Percentiles rank a stretch among this genome's conserved stretches.
Conservation (phyloP, 2,113 vertebrate genomes). For the Plotosus lineatus region DNA sequence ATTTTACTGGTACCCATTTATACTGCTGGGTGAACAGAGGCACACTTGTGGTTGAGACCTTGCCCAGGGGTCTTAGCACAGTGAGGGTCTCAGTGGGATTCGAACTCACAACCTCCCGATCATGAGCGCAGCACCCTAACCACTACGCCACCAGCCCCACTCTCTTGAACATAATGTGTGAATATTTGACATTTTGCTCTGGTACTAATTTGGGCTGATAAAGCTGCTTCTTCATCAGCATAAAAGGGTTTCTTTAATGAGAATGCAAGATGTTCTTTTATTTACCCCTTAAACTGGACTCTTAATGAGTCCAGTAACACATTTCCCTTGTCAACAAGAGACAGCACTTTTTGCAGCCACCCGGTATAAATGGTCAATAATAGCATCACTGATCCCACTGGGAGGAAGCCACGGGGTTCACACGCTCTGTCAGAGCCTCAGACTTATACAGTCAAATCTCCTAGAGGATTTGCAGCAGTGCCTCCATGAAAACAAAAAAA, state of each 20-base stretch:
- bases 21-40: too few species aligned
- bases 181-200: background rate
- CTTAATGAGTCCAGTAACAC: background rate
- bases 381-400: background rate
- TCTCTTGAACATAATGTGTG: background rate
- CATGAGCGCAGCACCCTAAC: too few species aligned
- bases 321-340: background rate
- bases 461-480: background rate
- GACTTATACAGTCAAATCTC: background rate
- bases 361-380: conserved; percentile 12
- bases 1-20: too few species aligned
- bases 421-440: background rate
- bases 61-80: too few species aligned
- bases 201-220: background rate
- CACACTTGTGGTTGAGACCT: too few species aligned
- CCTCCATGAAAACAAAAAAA: background rate
- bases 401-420: conserved; percentile 9
- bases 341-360: conserved; percentile 11
- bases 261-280: background rate
- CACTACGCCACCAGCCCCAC: too few species aligned
- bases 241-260: background rate
- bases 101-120: too few species aligned
- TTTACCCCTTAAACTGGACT: background rate
- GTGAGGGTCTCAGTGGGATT: too few species aligned
- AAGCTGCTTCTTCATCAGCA: conserved; percentile 7